These are phyloP conservation scores for Phaetusa simplex DNA, from an alignment of 2,113 vertebrate species.

Conservation along the genomic window DNA sequence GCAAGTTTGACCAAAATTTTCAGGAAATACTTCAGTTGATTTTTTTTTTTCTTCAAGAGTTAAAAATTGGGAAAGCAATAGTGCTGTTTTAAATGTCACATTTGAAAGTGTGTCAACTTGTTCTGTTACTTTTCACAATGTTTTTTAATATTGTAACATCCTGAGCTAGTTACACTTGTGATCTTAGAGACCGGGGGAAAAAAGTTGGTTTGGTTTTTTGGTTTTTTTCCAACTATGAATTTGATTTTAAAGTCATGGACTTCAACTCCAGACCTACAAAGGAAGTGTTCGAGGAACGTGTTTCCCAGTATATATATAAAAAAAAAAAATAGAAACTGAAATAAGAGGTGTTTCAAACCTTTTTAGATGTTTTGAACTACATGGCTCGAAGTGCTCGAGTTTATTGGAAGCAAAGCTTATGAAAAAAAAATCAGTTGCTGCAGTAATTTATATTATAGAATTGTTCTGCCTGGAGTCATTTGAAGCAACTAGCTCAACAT, in stretches of 20 bases:
- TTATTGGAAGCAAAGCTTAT: neutral
- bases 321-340: neutral
- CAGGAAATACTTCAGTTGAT: neutral
- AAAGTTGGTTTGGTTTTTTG: neutral
- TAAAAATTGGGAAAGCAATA: neutral
- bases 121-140: constrained; percentile 54
- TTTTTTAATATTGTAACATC: constrained; percentile 55
- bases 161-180: neutral
- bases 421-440: neutral
- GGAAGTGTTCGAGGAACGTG: neutral
- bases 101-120: constrained; percentile 51
- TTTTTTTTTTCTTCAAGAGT: neutral
- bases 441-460: neutral
- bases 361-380: neutral
- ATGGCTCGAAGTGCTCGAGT: neutral
- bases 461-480: neutral
- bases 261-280: neutral
- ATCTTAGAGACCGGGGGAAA: neutral
- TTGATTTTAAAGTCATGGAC: neutral
- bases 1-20: neutral
- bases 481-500: neutral
- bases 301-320: neutral
- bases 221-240: neutral
- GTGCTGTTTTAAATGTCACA: constrained; percentile 12
- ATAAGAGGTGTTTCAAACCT: neutral